A percentile compares a stretch with the other conserved stretches of the same genome.
Evolutionary conservation across 2,888 invertebrate genomes (phyloP).

Genomic region (Oeneis ivallda): DNA sequence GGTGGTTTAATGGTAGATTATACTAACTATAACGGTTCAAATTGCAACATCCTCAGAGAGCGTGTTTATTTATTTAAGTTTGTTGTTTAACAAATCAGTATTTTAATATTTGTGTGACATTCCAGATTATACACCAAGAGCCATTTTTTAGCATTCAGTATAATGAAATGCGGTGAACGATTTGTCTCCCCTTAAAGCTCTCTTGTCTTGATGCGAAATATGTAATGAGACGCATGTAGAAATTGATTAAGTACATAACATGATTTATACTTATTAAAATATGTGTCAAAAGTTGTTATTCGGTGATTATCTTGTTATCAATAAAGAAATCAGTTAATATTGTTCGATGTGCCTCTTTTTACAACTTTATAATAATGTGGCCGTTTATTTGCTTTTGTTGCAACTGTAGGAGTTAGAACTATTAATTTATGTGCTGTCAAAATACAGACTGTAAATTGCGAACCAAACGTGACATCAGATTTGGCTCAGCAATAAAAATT

Average conservation of each 20-base stretch:
- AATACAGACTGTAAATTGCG: too few relatives aligned
- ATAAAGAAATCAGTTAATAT: slow-evolving; percentile 43
- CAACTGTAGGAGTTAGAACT: slow-evolving; percentile 30
- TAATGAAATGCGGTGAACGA: slow-evolving; percentile 36
- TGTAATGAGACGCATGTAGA: slow-evolving; percentile 38
- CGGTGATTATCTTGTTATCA: slow-evolving; percentile 46
- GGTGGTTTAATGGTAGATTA: slow-evolving; percentile 41
- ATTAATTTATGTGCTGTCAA: too few relatives aligned
- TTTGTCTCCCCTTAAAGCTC: slow-evolving; percentile 43
- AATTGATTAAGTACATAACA: slow-evolving; percentile 24
- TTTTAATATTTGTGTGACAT: slow-evolving; percentile 80
- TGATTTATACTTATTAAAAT: slow-evolving; percentile 55
- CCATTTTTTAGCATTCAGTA: slow-evolving; percentile 41
- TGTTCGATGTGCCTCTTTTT: slow-evolving; percentile 51
- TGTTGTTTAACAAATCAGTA: slow-evolving; percentile 79
- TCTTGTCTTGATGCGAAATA: slow-evolving; percentile 38
- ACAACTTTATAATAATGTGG: slow-evolving; percentile 34
- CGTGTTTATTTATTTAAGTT: slow-evolving; percentile 68
- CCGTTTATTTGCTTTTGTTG: slow-evolving; percentile 29
- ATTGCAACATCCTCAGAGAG: slow-evolving; percentile 64
- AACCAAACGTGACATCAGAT: too few relatives aligned
- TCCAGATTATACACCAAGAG: slow-evolving; percentile 69
- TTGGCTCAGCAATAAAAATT: too few relatives aligned
- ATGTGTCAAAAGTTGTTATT: slow-evolving; percentile 44
- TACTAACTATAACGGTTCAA: slow-evolving; percentile 38